A percentile compares a stretch with the other conserved stretches of the same genome.
phyloP scores from a whole-genome alignment of 2,113 vertebrate species.

The Poeciliopsis prolifica region DNA sequence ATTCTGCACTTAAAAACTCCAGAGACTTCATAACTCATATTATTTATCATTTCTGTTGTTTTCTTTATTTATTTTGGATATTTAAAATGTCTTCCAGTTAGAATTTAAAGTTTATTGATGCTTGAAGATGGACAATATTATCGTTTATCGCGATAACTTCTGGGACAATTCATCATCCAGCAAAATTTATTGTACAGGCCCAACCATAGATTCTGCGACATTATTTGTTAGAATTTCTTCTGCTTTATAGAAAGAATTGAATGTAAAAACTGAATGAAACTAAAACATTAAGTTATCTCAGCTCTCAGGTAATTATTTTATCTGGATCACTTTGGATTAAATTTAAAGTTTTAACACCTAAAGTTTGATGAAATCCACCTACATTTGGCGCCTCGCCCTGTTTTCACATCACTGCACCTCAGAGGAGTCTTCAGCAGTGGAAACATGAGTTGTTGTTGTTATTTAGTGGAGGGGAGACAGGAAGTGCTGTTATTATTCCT shows the following conservation, averaged over 20 bases:
- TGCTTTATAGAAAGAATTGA: not conserved
- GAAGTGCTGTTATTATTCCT: conserved; percentile 44
- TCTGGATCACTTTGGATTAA: not conserved
- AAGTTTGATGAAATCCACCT: not conserved
- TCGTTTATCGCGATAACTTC: too few relatives aligned
- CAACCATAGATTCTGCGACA: not conserved
- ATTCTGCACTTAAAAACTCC: too few relatives aligned
- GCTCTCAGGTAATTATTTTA: not conserved
- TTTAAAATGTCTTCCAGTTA: too few relatives aligned
- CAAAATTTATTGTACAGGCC: too few relatives aligned
- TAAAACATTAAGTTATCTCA: too few relatives aligned
- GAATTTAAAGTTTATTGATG: too few relatives aligned
- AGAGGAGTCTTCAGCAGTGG: conserved; percentile 26
- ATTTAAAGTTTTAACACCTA: not conserved
- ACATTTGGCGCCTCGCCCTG: not conserved
- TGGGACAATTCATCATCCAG: too few relatives aligned
- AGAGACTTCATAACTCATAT: too few relatives aligned
- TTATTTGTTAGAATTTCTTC: not conserved
- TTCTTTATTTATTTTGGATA: too few relatives aligned
- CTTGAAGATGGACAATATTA: too few relatives aligned
- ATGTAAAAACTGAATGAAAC: too few relatives aligned
- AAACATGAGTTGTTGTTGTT: conserved; percentile 39
- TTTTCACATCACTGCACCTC: conserved; percentile 2
- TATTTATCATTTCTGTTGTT: too few relatives aligned
- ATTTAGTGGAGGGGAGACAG: conserved; percentile 8